Evolutionary conservation across 2,888 invertebrate genomes (phyloP), one percentile per base, ranked within the genome.

Genomic region (Plusia festucae): DNA sequence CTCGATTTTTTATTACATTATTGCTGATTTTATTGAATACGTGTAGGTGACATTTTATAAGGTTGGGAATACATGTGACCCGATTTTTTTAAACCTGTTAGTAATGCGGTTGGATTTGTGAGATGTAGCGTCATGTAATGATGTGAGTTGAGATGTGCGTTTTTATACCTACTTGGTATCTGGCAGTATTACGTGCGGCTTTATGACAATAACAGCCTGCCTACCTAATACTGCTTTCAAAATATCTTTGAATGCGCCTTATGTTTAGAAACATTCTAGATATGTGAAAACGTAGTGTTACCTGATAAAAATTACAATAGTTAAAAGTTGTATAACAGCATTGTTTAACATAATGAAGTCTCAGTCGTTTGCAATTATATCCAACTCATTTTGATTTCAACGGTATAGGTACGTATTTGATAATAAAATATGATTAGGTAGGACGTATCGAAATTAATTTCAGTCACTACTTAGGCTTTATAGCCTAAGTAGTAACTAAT

Each of bases 31-130:
- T 24, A 57, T 16, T 34, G 53, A 40, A 59, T 52, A 61, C 24
- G 27, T 18, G 64, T 49, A 53, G 53, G 44, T 53, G 58, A 56
- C 56, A 66, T 66, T 69, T 49, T 18, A 52, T 60, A 58, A 70
- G 63, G 49, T 51, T 54, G 16, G 0, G 16, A 27, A 49, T 40
- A 18, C 44, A 44, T 44, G 40, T 44, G 46, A 30, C 32, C 34
- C 52, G 34, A 40, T 63, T 63, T 66, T 52, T 46, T 59, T 65
- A 60, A 54, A 57, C 52, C n/a, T 49, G 16, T 34, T 49, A 53
- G 60, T 65, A 61, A 73, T 62, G 40, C 62, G 60, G 22, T 18
- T 27, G 55, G 53, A 59, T 69, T 69, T 53, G 58, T 18, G 11
- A 73, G 53, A 73, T 72, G 57, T 57, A 22, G 51, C 51, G 57